Percentiles rank a stretch among this genome's conserved stretches.
phyloP scores from a whole-genome alignment of 2,113 vertebrate genomes.

The Upupa epops region DNA sequence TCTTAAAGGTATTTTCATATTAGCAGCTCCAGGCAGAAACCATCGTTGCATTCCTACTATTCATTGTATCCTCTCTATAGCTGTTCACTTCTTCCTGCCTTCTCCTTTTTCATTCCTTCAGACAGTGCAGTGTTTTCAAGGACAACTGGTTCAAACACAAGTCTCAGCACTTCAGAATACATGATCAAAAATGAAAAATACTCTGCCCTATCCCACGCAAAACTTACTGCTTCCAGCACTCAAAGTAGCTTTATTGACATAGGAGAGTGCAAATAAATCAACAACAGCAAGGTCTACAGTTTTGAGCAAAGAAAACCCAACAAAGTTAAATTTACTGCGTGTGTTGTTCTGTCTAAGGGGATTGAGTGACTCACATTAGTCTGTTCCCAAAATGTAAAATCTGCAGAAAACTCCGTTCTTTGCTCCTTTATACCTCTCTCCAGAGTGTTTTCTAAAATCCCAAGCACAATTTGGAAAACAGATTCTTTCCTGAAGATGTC shows the following conservation, averaged over 20 bases:
- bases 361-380: background rate
- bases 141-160: background rate
- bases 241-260: background rate
- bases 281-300: background rate
- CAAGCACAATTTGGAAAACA: background rate
- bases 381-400: background rate
- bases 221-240: background rate
- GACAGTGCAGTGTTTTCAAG: constrained; percentile 6
- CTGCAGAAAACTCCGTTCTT: background rate
- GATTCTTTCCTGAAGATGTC: background rate
- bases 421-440: background rate
- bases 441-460: background rate
- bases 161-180: background rate
- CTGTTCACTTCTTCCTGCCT: background rate
- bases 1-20: background rate
- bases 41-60: background rate
- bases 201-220: background rate
- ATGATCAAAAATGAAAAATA: constrained; percentile 22
- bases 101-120: background rate
- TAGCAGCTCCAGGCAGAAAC: background rate
- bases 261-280: background rate
- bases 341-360: background rate
- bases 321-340: background rate
- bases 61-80: too few relatives aligned
- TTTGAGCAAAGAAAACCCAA: background rate